These are phyloP conservation scores for Chorisops tibialis DNA, from an alignment of 2,888 invertebrate genomes.

Conservation along the genomic window DNA sequence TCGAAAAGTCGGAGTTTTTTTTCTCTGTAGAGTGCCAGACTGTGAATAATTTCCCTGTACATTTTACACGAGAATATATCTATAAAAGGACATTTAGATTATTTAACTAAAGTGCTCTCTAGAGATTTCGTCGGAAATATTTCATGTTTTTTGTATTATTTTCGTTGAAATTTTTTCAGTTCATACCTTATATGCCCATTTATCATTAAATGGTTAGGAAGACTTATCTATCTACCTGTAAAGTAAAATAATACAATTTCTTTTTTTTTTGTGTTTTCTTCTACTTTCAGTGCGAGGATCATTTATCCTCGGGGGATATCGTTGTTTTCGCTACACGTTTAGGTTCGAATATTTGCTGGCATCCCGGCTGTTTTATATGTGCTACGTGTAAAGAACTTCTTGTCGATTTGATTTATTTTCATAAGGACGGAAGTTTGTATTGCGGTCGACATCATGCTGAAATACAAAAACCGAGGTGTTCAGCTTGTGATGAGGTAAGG, in stretches of 20 bases:
- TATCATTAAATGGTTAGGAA: constrained; percentile 7
- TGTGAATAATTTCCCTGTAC: constrained; percentile 20
- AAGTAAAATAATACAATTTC: background rate
- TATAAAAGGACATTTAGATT: constrained; percentile 1
- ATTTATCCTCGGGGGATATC: constrained; percentile 83
- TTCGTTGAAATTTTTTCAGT: background rate
- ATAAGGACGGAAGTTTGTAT: constrained; percentile 82
- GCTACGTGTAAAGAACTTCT: constrained; percentile 88
- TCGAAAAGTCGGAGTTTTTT: background rate
- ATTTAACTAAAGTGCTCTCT: constrained; percentile 8
- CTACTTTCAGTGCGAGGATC: constrained; percentile 75
- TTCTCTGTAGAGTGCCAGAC: constrained; percentile 18
- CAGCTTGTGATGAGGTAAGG: constrained; percentile 93
- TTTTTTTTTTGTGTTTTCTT: constrained; percentile 1
- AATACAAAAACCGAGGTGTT: constrained; percentile 92
- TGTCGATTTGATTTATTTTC: constrained; percentile 97
- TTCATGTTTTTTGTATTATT: background rate
- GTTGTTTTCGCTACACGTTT: constrained; percentile 86
- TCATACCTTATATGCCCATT: background rate
- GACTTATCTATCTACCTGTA: background rate
- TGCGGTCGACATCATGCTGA: constrained; percentile 98
- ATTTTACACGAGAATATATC: constrained; percentile 2
- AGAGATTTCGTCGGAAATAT: background rate
- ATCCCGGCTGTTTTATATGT: constrained; percentile 94
- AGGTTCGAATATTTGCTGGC: constrained; percentile 84